Conservation (phyloP, 1,140 invertebrate species). For the Sarcophaga bullata region DNA sequence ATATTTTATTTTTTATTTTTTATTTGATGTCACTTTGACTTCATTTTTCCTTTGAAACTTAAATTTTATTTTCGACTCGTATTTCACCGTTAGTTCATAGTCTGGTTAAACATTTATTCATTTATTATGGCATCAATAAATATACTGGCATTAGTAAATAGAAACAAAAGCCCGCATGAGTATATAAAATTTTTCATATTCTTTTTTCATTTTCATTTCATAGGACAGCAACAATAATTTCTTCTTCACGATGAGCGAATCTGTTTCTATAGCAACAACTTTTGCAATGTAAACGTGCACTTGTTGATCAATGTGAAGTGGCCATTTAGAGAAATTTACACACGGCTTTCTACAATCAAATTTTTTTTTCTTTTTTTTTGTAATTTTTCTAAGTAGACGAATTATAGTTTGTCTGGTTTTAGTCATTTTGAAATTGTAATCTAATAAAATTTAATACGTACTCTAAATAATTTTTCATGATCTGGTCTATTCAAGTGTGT, state of each 20-base stretch:
- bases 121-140: constrained; percentile 28
- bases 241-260: background rate
- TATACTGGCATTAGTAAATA: constrained; percentile 26
- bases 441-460: no score
- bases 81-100: background rate
- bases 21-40: constrained; percentile 12
- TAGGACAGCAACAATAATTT: background rate
- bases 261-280: background rate
- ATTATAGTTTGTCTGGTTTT: no score
- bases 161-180: background rate
- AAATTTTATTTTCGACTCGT: background rate
- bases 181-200: background rate
- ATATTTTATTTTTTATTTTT: no score
- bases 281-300: background rate
- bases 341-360: no score
- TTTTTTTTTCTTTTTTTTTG: no score
- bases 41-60: background rate
- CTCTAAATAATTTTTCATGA: no score
- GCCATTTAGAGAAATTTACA: background rate
- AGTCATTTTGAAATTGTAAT: no score
- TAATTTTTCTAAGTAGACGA: no score
- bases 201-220: background rate
- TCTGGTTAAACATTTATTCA: constrained; percentile 23
- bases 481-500: no score
- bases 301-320: background rate